phyloP scores from a whole-genome alignment of 2,888 invertebrate species.

The Drosophila mayaguana region DNA sequence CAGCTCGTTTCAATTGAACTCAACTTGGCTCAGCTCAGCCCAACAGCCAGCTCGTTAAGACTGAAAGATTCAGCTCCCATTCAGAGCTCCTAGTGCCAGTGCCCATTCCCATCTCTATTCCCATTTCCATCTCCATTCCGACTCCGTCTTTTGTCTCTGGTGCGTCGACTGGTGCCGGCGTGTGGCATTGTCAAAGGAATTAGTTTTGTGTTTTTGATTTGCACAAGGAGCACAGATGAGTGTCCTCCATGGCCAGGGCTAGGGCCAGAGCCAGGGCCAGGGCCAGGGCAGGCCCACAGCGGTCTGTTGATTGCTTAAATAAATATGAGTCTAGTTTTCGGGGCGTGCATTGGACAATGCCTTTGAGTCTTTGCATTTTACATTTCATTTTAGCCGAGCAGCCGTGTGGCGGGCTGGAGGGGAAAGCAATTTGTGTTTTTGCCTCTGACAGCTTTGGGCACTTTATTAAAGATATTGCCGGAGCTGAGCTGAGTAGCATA shows the following conservation, averaged over 20 bases:
- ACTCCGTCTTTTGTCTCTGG: slow-evolving; percentile 11
- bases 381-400: slow-evolving; percentile 36
- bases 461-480: slow-evolving; percentile 73
- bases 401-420: background rate
- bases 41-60: slow-evolving; percentile 41
- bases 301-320: slow-evolving; percentile 76
- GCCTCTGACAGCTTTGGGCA: slow-evolving; percentile 73
- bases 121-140: background rate
- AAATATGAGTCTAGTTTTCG: slow-evolving; percentile 65
- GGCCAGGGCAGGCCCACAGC: slow-evolving; percentile 48
- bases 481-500: slow-evolving; percentile 55
- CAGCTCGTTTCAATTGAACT: slow-evolving; percentile 24
- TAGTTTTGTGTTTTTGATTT: slow-evolving; percentile 80
- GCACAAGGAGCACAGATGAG: slow-evolving; percentile 62
- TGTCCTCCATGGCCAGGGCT: slow-evolving; percentile 13
- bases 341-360: slow-evolving; percentile 74
- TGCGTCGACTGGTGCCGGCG: slow-evolving; percentile 55
- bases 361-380: slow-evolving; percentile 68
- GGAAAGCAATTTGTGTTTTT: slow-evolving; percentile 67
- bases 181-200: slow-evolving; percentile 80
- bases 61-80: slow-evolving; percentile 31
- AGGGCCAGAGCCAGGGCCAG: slow-evolving; percentile 4
- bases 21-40: slow-evolving; percentile 14
- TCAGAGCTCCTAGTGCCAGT: slow-evolving; percentile 11
- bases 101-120: slow-evolving; percentile 2